Conservation (phyloP, 1,140 invertebrate genomes). For the Formica exsecta region DNA sequence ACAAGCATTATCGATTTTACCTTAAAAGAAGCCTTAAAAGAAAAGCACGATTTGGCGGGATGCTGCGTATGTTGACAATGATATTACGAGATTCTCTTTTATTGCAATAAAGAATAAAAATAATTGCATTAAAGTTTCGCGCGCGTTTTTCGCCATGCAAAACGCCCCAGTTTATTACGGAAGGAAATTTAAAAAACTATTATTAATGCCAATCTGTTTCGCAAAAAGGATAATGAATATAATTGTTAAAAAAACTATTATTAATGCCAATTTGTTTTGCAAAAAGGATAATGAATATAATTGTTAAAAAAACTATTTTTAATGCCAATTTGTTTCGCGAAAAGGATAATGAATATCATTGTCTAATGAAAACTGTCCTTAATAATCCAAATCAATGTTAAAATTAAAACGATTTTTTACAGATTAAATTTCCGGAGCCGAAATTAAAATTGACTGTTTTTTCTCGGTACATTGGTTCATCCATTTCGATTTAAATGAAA, state of each 20-base stretch:
- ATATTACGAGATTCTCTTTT: neutral
- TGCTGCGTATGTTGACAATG: neutral
- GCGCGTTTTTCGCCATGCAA: neutral
- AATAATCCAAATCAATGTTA: neutral
- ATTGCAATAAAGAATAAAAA: neutral
- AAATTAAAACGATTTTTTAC: slow-evolving; percentile 2
- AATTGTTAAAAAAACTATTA: neutral
- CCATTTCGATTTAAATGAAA: slow-evolving; percentile 12
- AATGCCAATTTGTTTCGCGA: neutral
- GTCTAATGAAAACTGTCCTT: neutral
- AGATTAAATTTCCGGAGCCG: neutral
- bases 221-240: neutral
- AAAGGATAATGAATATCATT: neutral
- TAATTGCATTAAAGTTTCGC: neutral
- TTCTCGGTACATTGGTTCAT: neutral
- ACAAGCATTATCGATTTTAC: slow-evolving; percentile 48
- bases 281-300: neutral
- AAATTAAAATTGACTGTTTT: slow-evolving; percentile 30
- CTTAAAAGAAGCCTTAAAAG: neutral
- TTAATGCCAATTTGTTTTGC: neutral
- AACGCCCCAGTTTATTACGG: neutral
- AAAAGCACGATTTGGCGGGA: neutral
- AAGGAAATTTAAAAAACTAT: neutral
- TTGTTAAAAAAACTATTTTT: neutral
- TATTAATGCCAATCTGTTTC: neutral